Conservation (phyloP, 2,888 invertebrate genomes). For the Catotricha subobsoleta region DNA sequence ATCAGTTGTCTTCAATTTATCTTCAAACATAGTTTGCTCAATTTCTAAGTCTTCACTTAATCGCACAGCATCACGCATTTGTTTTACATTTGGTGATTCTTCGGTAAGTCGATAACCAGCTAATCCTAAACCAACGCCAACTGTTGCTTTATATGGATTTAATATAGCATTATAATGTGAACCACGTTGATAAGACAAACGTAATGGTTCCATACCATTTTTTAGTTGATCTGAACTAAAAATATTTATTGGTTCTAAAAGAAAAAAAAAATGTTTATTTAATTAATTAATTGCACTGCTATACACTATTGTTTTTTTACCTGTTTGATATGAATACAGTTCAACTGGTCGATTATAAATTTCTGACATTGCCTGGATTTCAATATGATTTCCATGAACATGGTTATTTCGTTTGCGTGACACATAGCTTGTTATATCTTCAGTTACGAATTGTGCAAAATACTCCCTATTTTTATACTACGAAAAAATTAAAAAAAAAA, state of each 20-base stretch:
- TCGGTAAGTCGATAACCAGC: constrained; percentile 61
- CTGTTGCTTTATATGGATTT: constrained; percentile 62
- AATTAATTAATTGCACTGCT: constrained; percentile 4
- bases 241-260: constrained; percentile 66
- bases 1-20: constrained; percentile 73
- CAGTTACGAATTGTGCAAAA: constrained; percentile 75
- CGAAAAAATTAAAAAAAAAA: constrained; percentile 15
- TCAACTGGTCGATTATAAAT: constrained; percentile 76
- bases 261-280: constrained; percentile 6
- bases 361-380: constrained; percentile 80
- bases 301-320: too few species aligned
- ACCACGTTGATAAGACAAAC: constrained; percentile 71
- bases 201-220: constrained; percentile 58
- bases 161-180: constrained; percentile 79
- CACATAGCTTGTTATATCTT: constrained; percentile 70
- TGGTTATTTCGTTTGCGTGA: constrained; percentile 58
- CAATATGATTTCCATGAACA: constrained; percentile 79
- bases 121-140: constrained; percentile 70
- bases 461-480: constrained; percentile 71
- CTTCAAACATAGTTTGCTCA: constrained; percentile 80
- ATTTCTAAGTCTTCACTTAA: constrained; percentile 64
- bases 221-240: constrained; percentile 56
- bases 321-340: constrained; percentile 40
- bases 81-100: constrained; percentile 39
- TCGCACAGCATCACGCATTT: constrained; percentile 53